phyloP scores from a whole-genome alignment of 2,113 vertebrate species.

The Natator depressus region DNA sequence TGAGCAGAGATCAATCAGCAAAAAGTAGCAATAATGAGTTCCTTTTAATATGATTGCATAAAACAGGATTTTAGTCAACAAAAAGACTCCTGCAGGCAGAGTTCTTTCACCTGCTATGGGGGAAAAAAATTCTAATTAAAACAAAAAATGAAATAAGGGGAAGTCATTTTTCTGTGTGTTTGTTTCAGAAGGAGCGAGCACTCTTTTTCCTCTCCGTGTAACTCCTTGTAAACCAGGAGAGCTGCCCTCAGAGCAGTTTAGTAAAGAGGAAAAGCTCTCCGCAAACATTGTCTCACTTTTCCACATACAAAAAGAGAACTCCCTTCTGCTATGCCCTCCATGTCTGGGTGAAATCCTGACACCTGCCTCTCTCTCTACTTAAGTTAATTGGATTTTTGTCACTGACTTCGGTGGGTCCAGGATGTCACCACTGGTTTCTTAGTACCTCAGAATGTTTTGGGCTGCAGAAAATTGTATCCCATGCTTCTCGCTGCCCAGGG shows the following conservation, averaged over 20 bases:
- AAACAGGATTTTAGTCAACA: conserved; percentile 68
- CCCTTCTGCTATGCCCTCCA: not conserved
- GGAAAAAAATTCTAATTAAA: conserved; percentile 67
- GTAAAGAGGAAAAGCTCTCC: not conserved
- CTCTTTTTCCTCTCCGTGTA: not conserved
- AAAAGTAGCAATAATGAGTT: conserved; percentile 76
- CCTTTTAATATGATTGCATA: conserved; percentile 73
- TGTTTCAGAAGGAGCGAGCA: not conserved
- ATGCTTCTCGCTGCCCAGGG: fast-evolving
- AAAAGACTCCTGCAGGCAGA: conserved; percentile 67
- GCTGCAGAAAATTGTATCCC: fast-evolving
- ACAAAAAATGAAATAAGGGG: conserved; percentile 56
- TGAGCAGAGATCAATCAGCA: conserved; percentile 72
- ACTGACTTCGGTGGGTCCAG: not conserved
- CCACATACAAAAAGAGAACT: not conserved
- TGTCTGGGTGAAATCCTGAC: not conserved
- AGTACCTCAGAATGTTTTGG: fast-evolving
- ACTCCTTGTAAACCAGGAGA: not conserved
- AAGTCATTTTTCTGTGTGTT: conserved; percentile 49
- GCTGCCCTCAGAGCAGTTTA: not conserved
- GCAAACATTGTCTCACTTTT: not conserved
- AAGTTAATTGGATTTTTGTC: not conserved
- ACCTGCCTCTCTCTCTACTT: no score
- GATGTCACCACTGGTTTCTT: not conserved
- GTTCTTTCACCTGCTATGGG: conserved; percentile 70